Percentiles rank a stretch among this genome's conserved stretches.
Evolutionary conservation across 2,888 invertebrate genomes (phyloP).

Genomic region (Abscondita cerata): DNA sequence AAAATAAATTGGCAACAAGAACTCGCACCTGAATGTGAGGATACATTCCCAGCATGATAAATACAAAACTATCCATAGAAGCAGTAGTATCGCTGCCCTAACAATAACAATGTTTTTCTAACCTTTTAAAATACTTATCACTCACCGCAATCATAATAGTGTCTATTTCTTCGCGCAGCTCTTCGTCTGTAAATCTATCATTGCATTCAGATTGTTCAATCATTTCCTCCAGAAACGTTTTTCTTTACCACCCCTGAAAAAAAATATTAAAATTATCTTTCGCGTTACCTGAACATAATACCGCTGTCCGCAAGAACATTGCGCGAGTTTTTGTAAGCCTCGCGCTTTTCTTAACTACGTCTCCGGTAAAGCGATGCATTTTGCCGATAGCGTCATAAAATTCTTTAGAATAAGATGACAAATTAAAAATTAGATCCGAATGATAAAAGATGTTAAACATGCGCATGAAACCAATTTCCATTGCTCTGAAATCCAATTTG

Average conservation of each 20-base stretch:
- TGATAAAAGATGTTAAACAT: slow-evolving; percentile 23
- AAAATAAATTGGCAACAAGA: background rate
- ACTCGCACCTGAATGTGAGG: slow-evolving; percentile 49
- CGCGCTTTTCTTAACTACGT: too few species aligned
- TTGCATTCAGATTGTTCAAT: slow-evolving; percentile 60
- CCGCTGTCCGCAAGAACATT: too few species aligned
- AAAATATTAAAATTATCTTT: too few species aligned
- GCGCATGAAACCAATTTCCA: slow-evolving; percentile 16
- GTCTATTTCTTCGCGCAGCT: slow-evolving; percentile 64
- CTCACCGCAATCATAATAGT: slow-evolving; percentile 64
- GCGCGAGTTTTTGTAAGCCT: too few species aligned
- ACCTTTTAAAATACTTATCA: too few species aligned
- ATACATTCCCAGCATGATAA: slow-evolving; percentile 45
- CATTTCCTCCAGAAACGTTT: slow-evolving; percentile 60
- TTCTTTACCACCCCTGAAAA: too few species aligned
- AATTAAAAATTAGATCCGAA: slow-evolving; percentile 17
- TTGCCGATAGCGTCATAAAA: background rate
- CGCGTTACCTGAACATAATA: too few species aligned
- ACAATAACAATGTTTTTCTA: too few species aligned
- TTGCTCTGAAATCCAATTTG: slow-evolving; percentile 12
- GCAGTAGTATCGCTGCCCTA: slow-evolving; percentile 50
- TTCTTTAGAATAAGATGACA: slow-evolving; percentile 6
- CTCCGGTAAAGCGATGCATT: background rate
- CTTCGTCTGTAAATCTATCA: slow-evolving; percentile 59
- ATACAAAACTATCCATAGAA: slow-evolving; percentile 43